Percentiles rank a stretch among this genome's conserved stretches.
phyloP scores from a whole-genome alignment of 1,140 invertebrate genomes.

The Aphelinus atriplicis region DNA sequence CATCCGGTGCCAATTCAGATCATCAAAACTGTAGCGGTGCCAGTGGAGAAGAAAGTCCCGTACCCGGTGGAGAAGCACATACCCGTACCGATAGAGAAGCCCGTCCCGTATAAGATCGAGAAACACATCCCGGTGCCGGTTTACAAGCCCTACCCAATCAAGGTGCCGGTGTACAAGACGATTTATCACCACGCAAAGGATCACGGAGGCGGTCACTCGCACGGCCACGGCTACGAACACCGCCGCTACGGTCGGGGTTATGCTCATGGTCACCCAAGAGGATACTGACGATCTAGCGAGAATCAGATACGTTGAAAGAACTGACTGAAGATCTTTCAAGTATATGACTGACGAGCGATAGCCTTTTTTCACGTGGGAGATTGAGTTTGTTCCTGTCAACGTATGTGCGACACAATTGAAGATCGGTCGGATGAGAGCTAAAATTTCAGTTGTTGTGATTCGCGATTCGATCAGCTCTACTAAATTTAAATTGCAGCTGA shows the following conservation, averaged over 20 bases:
- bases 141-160: slow-evolving; percentile 79
- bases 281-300: too few relatives aligned
- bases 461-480: too few relatives aligned
- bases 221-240: slow-evolving; percentile 25
- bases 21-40: slow-evolving; percentile 67
- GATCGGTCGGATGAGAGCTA: too few relatives aligned
- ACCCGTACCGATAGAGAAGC: slow-evolving; percentile 73
- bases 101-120: slow-evolving; percentile 74
- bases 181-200: slow-evolving; percentile 75
- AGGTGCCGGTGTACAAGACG: slow-evolving; percentile 80
- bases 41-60: slow-evolving; percentile 73
- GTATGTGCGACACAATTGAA: too few relatives aligned
- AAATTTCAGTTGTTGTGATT: too few relatives aligned
- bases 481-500: too few relatives aligned
- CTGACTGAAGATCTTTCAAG: too few relatives aligned
- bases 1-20: slow-evolving; percentile 62
- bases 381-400: too few relatives aligned
- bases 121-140: slow-evolving; percentile 79
- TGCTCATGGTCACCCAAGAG: background rate
- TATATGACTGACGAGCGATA: too few relatives aligned
- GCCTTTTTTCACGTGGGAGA: too few relatives aligned
- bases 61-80: slow-evolving; percentile 73
- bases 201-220: slow-evolving; percentile 36
- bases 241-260: background rate
- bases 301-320: too few relatives aligned